Evolutionary conservation across 1,140 invertebrate species (phyloP), one percentile per base, ranked within the genome.

Genomic region (Drosophila ananassae): DNA sequence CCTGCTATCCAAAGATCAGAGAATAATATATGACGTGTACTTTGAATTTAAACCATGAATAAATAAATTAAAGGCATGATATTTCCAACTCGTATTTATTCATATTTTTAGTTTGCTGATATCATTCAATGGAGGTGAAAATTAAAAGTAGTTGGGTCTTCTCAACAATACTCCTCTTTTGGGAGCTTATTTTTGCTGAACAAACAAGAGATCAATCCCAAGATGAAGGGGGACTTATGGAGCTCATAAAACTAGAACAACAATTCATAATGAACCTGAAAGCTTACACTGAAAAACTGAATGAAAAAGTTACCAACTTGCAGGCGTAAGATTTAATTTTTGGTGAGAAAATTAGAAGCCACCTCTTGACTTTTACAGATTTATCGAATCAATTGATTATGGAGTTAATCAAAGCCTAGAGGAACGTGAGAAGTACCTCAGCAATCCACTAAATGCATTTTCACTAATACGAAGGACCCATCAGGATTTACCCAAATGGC

Each of bases 401-500:
- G 34, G 3, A 10, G 10, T 24, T 6, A 21, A 48, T 1, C 4
- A 48, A 50, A 54, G n/a, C 2, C 7, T 9, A 1, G 12, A 46
- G 24, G 28, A 37, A 3, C 62, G 69, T 0, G 77, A 80, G 28
- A 64, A 73, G 22, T 80, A 62, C 51, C 56, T 84, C 0, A 51
- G 53, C 8, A 84, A 80, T 62, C 77, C 77, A 0, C 24, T 85
- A 8, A 77, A 74, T 69, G 81, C 56, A 4, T 84, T 74, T 34
- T 17, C 22, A 4, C 47, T 84, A 3, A 4, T 84, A 0, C 39
- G 77, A 3, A 34, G 81, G 0, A 52, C 77, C 6, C 77, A 80
- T 41, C 34, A 84, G 13, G 81, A 84, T 47, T 60, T 78, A 60
- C 77, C 77, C 9, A 80, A 73, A 39, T 73, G 61, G 80, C 53